phyloP scores from a whole-genome alignment of 2,113 vertebrate species.

The Petrocephalus microphthalmus region DNA sequence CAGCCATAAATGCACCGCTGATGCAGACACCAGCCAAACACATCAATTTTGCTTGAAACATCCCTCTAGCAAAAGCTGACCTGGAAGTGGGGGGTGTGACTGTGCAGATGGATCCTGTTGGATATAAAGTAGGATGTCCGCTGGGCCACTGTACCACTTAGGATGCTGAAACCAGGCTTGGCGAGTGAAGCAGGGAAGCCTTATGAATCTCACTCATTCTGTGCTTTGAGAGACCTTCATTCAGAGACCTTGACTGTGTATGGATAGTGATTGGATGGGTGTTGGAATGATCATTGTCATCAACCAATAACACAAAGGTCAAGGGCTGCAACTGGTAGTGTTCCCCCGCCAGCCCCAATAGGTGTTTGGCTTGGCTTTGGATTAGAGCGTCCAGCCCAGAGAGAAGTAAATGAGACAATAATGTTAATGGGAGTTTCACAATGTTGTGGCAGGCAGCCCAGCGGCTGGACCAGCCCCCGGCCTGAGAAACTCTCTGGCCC shows the following conservation, averaged over 20 bases:
- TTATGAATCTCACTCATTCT: background rate
- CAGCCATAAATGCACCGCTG: background rate
- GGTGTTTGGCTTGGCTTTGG: conserved; percentile 2
- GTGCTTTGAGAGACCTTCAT: background rate
- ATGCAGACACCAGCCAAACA: background rate
- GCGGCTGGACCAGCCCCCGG: background rate
- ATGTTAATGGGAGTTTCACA: background rate
- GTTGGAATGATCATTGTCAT: background rate
- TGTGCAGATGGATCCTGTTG: background rate
- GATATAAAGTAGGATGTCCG: background rate
- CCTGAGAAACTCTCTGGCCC: conserved; percentile 1
- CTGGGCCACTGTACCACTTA: background rate
- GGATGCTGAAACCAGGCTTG: background rate
- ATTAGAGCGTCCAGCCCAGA: background rate
- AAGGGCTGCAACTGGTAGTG: background rate
- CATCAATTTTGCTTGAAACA: background rate
- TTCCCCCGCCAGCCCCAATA: background rate
- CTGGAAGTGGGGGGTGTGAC: background rate
- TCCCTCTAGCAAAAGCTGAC: background rate
- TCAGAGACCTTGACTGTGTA: background rate
- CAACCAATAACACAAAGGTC: conserved; percentile 1
- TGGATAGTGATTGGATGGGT: background rate
- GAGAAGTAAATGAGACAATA: background rate
- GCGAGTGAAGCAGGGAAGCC: background rate
- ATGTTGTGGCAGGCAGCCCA: background rate